A percentile compares a stretch with the other conserved stretches of the same genome.
These are phyloP conservation scores for Spilarctia lutea DNA, from an alignment of 2,888 invertebrate species.

Conservation along the genomic window DNA sequence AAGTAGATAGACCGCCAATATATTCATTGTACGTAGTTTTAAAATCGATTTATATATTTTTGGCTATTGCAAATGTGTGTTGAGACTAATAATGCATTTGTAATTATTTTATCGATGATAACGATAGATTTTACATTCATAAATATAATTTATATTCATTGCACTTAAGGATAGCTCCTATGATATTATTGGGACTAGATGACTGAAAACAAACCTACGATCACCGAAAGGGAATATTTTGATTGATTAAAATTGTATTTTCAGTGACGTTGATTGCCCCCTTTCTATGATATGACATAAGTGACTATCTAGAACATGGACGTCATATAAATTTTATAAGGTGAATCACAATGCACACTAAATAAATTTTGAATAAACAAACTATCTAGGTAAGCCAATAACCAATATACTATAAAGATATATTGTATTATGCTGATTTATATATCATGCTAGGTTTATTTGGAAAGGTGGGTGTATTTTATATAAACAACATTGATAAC, in stretches of 20 bases:
- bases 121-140: constrained; percentile 32
- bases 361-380: not conserved
- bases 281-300: not conserved
- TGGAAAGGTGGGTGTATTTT: not conserved
- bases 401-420: not conserved
- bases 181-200: constrained; percentile 58
- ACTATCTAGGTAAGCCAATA: constrained; percentile 11
- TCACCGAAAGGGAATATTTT: constrained; percentile 37
- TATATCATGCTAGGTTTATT: not conserved
- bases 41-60: constrained; percentile 44
- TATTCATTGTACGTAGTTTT: constrained; percentile 63
- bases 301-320: constrained; percentile 11
- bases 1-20: constrained; percentile 83
- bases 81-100: constrained; percentile 31
- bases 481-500: not conserved
- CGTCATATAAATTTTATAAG: constrained; percentile 5
- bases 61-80: constrained; percentile 50
- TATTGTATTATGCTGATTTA: not conserved
- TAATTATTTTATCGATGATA: constrained; percentile 38
- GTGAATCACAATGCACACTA: not conserved
- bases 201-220: constrained; percentile 34
- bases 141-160: constrained; percentile 44
- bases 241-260: constrained; percentile 16
- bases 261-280: not conserved
- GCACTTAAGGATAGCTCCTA: constrained; percentile 49